A percentile compares a stretch with the other conserved stretches of the same genome.
phyloP scores from a whole-genome alignment of 2,888 invertebrate species.

The Caenorhabditis wallacei region DNA sequence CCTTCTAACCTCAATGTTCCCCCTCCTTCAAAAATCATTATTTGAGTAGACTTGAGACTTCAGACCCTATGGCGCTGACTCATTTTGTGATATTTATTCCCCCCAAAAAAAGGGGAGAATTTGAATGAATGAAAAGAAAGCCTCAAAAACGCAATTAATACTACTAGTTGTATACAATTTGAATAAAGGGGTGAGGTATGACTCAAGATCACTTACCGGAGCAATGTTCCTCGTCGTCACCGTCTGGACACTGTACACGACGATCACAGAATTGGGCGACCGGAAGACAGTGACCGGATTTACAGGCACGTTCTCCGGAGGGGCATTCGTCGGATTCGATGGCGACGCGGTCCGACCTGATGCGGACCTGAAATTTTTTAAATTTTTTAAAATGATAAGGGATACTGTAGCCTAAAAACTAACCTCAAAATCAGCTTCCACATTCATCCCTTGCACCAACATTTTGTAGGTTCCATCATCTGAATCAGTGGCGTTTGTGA shows the following conservation, averaged over 20 bases:
- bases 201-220: slow-evolving; percentile 62
- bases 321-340: slow-evolving; percentile 72
- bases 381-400: not conserved
- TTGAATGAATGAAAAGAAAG: not conserved
- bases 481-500: slow-evolving; percentile 63
- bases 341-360: slow-evolving; percentile 68
- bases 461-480: slow-evolving; percentile 75
- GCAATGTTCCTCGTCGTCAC: slow-evolving; percentile 75
- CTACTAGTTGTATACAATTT: not conserved
- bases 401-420: not conserved
- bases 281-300: slow-evolving; percentile 77
- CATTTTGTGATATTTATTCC: not conserved
- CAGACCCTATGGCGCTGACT: not conserved
- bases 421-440: slow-evolving; percentile 71
- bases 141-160: slow-evolving; percentile 13
- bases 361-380: slow-evolving; percentile 71
- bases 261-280: slow-evolving; percentile 76
- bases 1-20: not conserved
- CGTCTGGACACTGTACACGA: slow-evolving; percentile 76
- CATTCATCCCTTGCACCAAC: slow-evolving; percentile 71
- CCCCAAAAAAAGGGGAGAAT: not conserved
- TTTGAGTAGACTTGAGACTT: not conserved
- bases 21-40: not conserved
- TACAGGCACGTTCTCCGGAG: slow-evolving; percentile 73
- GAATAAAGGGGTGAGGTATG: not conserved